phyloP scores from a whole-genome alignment of 2,888 invertebrate genomes.

The Pimpla rufipes region DNA sequence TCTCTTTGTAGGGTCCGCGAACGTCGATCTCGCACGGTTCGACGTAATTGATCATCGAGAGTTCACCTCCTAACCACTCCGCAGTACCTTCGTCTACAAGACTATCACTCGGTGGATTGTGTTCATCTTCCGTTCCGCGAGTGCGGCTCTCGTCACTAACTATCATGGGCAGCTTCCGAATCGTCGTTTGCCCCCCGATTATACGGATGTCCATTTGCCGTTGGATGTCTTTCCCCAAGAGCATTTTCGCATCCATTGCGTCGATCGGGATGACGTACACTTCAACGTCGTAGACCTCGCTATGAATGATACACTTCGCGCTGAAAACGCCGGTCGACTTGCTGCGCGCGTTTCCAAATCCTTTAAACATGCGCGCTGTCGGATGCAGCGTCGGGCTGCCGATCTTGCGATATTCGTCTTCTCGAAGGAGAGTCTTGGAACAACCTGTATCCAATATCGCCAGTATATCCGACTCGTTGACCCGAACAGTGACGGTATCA shows the following conservation, averaged over 20 bases:
- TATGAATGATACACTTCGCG: background rate
- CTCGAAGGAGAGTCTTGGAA: background rate
- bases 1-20: background rate
- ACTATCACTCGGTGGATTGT: background rate
- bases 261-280: conserved; percentile 8
- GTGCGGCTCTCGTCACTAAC: background rate
- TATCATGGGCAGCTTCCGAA: background rate
- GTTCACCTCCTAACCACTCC: background rate
- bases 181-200: conserved; percentile 12
- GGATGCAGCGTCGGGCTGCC: background rate
- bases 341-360: conserved; percentile 21
- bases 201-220: conserved; percentile 22
- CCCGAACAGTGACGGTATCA: background rate
- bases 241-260: conserved; percentile 26
- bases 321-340: conserved; percentile 15
- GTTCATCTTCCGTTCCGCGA: background rate
- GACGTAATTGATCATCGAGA: background rate
- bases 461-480: background rate
- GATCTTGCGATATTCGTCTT: conserved; percentile 9
- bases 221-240: conserved; percentile 14
- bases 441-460: conserved; percentile 21
- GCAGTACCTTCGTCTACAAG: background rate
- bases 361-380: conserved; percentile 21
- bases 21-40: background rate
- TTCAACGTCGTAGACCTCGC: background rate